phyloP scores from a whole-genome alignment of 1,140 invertebrate species.

The Schmidtea mediterranea region DNA sequence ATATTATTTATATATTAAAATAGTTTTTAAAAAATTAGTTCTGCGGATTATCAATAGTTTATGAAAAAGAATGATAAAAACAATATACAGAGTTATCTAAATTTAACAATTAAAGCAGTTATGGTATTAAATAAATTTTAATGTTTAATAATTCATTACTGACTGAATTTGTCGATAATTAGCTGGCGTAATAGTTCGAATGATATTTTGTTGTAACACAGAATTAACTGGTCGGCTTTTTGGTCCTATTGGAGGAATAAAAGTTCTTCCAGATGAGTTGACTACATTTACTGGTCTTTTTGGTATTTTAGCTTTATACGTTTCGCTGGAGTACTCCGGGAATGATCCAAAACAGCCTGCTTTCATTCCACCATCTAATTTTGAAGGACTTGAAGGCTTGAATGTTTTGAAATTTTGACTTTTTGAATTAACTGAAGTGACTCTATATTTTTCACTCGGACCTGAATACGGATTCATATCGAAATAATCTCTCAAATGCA shows the following conservation, averaged over 20 bases:
- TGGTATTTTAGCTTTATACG: constrained; percentile 10
- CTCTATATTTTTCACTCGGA: constrained; percentile 13
- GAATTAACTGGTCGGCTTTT: constrained; percentile 20
- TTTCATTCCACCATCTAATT: constrained; percentile 22
- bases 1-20: too few species aligned
- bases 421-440: constrained; percentile 10
- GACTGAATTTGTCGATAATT: neutral
- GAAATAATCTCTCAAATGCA: constrained; percentile 21
- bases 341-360: constrained; percentile 25
- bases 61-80: too few species aligned
- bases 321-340: constrained; percentile 14
- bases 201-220: constrained; percentile 22
- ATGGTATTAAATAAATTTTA: too few species aligned
- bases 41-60: too few species aligned
- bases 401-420: constrained; percentile 17
- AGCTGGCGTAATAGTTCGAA: constrained; percentile 11
- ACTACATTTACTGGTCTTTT: constrained; percentile 16
- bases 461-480: constrained; percentile 19
- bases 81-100: too few species aligned
- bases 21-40: too few species aligned
- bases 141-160: neutral
- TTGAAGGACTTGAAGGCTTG: constrained; percentile 20
- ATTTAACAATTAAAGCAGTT: too few species aligned
- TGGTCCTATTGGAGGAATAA: constrained; percentile 20
- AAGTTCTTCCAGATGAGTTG: constrained; percentile 22